phyloP scores from a whole-genome alignment of 1,140 invertebrate species.

The Tribolium castaneum region DNA sequence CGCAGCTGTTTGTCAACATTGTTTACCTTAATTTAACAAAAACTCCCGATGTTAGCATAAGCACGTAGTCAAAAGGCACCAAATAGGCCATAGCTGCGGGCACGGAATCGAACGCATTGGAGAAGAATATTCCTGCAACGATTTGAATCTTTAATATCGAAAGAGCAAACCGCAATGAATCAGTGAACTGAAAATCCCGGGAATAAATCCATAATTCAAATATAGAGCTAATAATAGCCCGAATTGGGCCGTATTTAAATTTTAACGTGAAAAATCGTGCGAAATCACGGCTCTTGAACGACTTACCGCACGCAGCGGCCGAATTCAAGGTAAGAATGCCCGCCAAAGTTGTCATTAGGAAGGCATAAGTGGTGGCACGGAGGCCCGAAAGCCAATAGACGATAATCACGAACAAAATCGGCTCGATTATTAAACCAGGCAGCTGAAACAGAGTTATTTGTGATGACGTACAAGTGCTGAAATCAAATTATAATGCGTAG shows the following conservation, averaged over 20 bases:
- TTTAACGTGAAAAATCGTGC: background rate
- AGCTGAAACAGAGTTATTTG: slow-evolving; percentile 67
- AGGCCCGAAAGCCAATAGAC: slow-evolving; percentile 84
- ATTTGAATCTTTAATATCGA: no score
- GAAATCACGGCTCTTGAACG: slow-evolving; percentile 31
- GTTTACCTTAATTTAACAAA: slow-evolving; percentile 84
- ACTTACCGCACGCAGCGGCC: slow-evolving; percentile 83
- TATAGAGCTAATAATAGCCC: background rate
- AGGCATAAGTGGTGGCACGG: slow-evolving; percentile 73
- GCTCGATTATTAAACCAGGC: slow-evolving; percentile 82
- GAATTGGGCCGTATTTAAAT: background rate
- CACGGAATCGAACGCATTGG: slow-evolving; percentile 83
- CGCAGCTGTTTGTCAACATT: no score
- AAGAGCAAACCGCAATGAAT: background rate
- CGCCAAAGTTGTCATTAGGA: slow-evolving; percentile 74
- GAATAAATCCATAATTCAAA: background rate
- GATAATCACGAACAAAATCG: slow-evolving; percentile 79
- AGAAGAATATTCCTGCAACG: slow-evolving; percentile 83
- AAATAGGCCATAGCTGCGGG: slow-evolving; percentile 84
- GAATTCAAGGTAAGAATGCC: slow-evolving; percentile 82
- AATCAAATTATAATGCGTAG: slow-evolving; percentile 12
- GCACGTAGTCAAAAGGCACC: slow-evolving; percentile 86
- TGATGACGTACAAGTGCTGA: slow-evolving; percentile 25
- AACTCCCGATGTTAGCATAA: slow-evolving; percentile 89
- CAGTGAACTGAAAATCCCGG: background rate